Conservation (phyloP, 2,888 invertebrate genomes). For the Philonicus albiceps region DNA sequence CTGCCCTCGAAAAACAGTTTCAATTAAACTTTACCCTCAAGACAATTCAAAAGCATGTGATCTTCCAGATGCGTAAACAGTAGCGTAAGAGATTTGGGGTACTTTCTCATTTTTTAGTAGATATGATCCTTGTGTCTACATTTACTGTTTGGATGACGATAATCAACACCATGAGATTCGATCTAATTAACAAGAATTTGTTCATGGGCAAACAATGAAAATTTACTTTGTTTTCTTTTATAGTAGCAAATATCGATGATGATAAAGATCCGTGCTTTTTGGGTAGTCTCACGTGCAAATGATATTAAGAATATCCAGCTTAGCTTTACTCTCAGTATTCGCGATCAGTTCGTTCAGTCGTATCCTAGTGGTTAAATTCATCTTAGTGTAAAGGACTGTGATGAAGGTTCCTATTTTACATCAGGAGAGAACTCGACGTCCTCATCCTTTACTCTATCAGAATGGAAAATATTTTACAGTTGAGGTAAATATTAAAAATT, state of each 20-base stretch:
- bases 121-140: not conserved
- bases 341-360: not conserved
- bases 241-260: conserved; percentile 13
- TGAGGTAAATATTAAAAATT: conserved; percentile 46
- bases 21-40: not conserved
- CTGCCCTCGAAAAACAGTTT: not conserved
- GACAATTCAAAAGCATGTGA: not conserved
- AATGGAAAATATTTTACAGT: conserved; percentile 44
- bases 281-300: not conserved
- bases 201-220: not conserved
- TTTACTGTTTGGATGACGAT: not conserved
- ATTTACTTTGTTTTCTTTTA: not conserved
- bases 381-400: not conserved
- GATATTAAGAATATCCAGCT: not conserved
- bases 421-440: conserved; percentile 48
- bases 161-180: not conserved
- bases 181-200: not conserved
- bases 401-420: conserved; percentile 44
- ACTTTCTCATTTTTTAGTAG: not conserved
- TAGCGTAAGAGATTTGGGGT: not conserved
- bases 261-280: conserved; percentile 1
- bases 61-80: not conserved
- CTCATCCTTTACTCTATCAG: conserved; percentile 47
- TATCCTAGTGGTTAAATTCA: not conserved
- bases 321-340: not conserved